phyloP scores from a whole-genome alignment of 2,797 vertebrate genomes.

The Crenuchus spilurus region DNA sequence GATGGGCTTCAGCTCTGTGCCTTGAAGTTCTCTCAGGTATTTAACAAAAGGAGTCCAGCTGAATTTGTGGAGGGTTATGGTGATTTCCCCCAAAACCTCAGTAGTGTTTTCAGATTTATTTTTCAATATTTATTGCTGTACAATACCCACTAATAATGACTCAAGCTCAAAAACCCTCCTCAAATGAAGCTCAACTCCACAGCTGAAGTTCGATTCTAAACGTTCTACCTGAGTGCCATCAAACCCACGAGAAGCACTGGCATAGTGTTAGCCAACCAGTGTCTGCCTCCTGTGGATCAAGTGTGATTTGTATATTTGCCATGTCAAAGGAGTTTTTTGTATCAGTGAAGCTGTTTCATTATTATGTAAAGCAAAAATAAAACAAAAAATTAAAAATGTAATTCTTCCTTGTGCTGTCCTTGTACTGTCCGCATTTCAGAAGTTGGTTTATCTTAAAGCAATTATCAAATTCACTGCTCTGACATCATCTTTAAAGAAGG shows the following conservation, averaged over 20 bases:
- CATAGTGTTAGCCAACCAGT: conserved; percentile 40
- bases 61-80: conserved; percentile 22
- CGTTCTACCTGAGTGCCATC: conserved; percentile 48
- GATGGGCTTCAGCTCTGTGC: conserved; percentile 39
- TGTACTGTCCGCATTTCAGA: background rate
- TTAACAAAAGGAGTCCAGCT: conserved; percentile 7
- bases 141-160: background rate
- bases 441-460: too few species aligned
- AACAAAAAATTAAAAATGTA: conserved; percentile 68
- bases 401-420: conserved; percentile 11
- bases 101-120: background rate
- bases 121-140: conserved; percentile 36
- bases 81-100: conserved; percentile 25
- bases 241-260: conserved; percentile 50
- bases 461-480: too few species aligned
- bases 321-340: conserved; percentile 64
- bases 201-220: conserved; percentile 14
- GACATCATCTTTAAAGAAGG: too few species aligned
- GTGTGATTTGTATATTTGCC: conserved; percentile 70
- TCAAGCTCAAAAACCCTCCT: background rate
- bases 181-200: conserved; percentile 19
- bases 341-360: conserved; percentile 75
- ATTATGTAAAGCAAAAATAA: conserved; percentile 76
- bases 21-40: conserved; percentile 50
- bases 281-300: conserved; percentile 64